phyloP scores from a whole-genome alignment of 35 echinoderm and acorn worm species.

The Ophioderma brevispina region DNA sequence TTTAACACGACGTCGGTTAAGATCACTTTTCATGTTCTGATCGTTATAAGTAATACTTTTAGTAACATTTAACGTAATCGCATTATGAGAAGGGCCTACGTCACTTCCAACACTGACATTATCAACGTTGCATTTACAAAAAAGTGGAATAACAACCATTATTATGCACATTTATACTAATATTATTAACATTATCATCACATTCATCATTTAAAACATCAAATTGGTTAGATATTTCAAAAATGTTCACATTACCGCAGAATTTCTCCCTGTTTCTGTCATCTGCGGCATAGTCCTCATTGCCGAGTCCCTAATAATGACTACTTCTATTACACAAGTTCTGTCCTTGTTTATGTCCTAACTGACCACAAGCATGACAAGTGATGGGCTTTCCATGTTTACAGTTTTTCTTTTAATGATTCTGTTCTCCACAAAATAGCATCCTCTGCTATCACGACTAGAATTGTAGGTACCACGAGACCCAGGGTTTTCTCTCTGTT shows the following conservation, averaged over 20 bases:
- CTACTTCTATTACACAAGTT: background rate
- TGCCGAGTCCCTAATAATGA: background rate
- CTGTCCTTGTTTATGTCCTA: background rate
- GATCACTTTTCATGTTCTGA: no score
- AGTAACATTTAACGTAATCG: no score
- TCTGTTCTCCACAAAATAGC: slow-evolving; percentile 13
- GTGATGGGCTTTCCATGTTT: background rate
- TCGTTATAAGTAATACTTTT: no score
- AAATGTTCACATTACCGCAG: background rate
- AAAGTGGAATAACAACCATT: background rate
- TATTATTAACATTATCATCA: no score
- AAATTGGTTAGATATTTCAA: background rate
- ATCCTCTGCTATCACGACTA: no score
- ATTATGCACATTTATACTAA: background rate
- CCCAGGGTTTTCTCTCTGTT: no score
- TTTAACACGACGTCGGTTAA: no score
- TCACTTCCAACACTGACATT: no score
- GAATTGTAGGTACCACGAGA: no score
- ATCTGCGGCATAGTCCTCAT: background rate
- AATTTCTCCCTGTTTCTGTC: background rate
- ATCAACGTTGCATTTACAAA: no score
- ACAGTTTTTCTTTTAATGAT: slow-evolving; percentile 4
- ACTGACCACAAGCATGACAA: background rate
- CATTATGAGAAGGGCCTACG: no score
- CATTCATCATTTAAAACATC: no score